Percentiles rank a stretch among this genome's conserved stretches.
phyloP scores from a whole-genome alignment of 1,140 invertebrate genomes.

The Harlomillsia oculata region DNA sequence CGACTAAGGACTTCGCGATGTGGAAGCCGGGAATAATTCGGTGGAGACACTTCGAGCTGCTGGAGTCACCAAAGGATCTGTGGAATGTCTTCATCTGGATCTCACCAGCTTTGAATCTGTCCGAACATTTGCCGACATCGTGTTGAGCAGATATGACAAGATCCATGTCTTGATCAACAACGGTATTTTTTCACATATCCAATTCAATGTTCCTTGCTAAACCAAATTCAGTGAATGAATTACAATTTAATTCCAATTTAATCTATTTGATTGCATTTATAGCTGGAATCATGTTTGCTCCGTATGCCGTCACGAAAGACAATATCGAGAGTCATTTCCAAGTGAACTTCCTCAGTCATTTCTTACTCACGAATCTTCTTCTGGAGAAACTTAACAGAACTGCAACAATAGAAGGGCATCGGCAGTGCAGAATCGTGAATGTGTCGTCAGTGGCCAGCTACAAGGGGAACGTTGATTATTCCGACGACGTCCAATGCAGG shows the following conservation, averaged over 20 bases:
- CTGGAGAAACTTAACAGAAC: slow-evolving; percentile 51
- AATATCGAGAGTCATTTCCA: slow-evolving; percentile 73
- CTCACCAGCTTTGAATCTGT: slow-evolving; percentile 62
- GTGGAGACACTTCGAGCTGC: slow-evolving; percentile 46
- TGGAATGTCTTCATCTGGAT: slow-evolving; percentile 47
- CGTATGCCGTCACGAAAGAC: slow-evolving; percentile 62
- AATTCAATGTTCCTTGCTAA: no score
- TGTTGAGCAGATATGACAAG: slow-evolving; percentile 52
- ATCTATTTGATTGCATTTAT: slow-evolving; percentile 35
- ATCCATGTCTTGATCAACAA: slow-evolving; percentile 73
- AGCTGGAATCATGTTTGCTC: slow-evolving; percentile 79
- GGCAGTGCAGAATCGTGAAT: slow-evolving; percentile 69
- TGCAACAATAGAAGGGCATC: background rate
- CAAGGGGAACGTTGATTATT: slow-evolving; percentile 46
- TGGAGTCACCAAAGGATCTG: slow-evolving; percentile 43
- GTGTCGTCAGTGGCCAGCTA: slow-evolving; percentile 72
- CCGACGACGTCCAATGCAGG: slow-evolving; percentile 64
- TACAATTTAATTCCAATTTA: background rate
- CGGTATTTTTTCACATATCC: slow-evolving; percentile 46
- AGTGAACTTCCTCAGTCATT: slow-evolving; percentile 79
- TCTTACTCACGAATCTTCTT: slow-evolving; percentile 73
- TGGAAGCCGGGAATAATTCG: slow-evolving; percentile 48
- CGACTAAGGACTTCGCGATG: slow-evolving; percentile 46
- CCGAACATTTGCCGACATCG: slow-evolving; percentile 56
- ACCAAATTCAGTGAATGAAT: no score